A percentile compares a stretch with the other conserved stretches of the same genome.
Evolutionary conservation across 2,797 vertebrate genomes (phyloP).

Genomic region (Momotus momota): DNA sequence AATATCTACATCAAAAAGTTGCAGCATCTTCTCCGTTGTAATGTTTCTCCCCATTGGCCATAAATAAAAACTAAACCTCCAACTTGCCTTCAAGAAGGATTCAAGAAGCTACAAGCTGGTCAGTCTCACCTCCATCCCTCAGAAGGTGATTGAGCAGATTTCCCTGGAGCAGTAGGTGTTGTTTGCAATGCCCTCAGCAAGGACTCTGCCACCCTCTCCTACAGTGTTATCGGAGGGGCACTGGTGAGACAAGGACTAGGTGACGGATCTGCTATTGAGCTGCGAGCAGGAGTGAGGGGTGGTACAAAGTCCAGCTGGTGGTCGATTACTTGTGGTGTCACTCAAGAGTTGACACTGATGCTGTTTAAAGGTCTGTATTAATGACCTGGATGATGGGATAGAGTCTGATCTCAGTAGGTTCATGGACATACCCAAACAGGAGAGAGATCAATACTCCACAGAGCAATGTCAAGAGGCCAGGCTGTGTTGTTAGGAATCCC

Average conservation of each 20-base stretch:
- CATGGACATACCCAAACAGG: fast-evolving
- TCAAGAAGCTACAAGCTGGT: not conserved
- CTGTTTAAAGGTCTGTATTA: not conserved
- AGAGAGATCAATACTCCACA: not conserved
- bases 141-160: not conserved
- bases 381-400: not conserved
- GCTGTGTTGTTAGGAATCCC: not conserved
- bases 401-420: not conserved
- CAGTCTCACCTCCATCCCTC: not conserved
- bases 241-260: not conserved
- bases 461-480: not conserved
- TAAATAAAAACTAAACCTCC: not conserved
- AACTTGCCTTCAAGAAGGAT: not conserved
- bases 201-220: not conserved
- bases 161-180: not conserved
- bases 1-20: not conserved
- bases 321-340: not conserved
- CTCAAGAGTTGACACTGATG: not conserved
- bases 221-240: not conserved
- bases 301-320: not conserved
- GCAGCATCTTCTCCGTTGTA: not conserved
- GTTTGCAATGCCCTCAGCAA: fast-evolving
- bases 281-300: not conserved
- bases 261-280: not conserved
- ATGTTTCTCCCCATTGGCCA: not conserved